These are phyloP conservation scores for Eudemis profundana DNA, from an alignment of 2,888 invertebrate genomes.

Conservation along the genomic window DNA sequence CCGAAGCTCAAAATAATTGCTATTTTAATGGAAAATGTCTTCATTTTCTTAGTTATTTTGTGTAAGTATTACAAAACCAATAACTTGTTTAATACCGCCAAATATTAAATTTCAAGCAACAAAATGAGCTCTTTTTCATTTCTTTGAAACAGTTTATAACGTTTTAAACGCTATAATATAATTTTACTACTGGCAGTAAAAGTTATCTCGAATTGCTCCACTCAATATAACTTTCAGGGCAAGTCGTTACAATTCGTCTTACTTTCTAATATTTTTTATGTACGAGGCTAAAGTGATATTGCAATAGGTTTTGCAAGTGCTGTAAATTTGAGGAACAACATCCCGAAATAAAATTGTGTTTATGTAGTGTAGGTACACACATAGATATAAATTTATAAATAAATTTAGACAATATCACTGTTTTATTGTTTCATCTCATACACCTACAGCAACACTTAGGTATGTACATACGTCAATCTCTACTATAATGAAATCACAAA, in stretches of 20 bases:
- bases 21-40: too few species aligned
- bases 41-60: neutral
- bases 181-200: slow-evolving; percentile 39
- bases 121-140: slow-evolving; percentile 34
- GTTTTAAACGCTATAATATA: slow-evolving; percentile 40
- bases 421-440: too few species aligned
- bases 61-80: neutral
- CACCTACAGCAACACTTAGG: too few species aligned
- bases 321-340: neutral
- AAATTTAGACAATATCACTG: too few species aligned
- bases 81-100: slow-evolving; percentile 1
- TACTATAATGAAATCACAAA: too few species aligned
- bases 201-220: slow-evolving; percentile 39
- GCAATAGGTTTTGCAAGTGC: neutral
- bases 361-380: too few species aligned
- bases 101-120: slow-evolving; percentile 18
- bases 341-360: neutral
- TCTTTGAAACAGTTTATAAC: slow-evolving; percentile 32
- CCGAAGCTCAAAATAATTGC: too few species aligned
- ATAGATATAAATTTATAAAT: too few species aligned
- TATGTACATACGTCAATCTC: too few species aligned
- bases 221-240: slow-evolving; percentile 32
- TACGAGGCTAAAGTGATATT: slow-evolving; percentile 6
- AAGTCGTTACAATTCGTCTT: slow-evolving; percentile 30
- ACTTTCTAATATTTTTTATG: slow-evolving; percentile 22